Percentiles rank a stretch among this genome's conserved stretches.
Conservation (phyloP, 2,113 vertebrate genomes). For the Hemibagrus wyckioides region DNA sequence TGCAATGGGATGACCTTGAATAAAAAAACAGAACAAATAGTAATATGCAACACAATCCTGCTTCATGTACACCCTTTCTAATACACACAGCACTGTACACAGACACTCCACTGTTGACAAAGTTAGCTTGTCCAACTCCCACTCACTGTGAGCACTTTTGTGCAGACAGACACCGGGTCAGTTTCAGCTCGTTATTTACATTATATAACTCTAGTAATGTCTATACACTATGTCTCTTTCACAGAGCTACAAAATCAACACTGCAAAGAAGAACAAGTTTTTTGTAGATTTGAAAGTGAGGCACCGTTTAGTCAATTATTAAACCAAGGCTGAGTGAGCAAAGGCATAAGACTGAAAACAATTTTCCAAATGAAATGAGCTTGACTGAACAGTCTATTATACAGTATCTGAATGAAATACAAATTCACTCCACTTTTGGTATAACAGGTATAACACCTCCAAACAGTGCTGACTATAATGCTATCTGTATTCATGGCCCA, state of each 20-base stretch:
- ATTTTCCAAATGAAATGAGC: not conserved
- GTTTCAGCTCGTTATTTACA: slow-evolving; percentile 34
- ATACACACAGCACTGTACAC: not conserved
- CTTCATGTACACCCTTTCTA: not conserved
- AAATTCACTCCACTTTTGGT: slow-evolving; percentile 17
- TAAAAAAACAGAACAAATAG: not conserved
- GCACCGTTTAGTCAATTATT: not conserved
- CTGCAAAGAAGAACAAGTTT: not conserved
- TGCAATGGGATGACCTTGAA: not conserved
- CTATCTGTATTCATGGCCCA: slow-evolving; percentile 10
- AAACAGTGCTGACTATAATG: slow-evolving; percentile 54
- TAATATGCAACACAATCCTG: not conserved
- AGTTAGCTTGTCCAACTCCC: not conserved
- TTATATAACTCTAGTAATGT: slow-evolving; percentile 53
- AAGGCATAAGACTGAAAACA: not conserved
- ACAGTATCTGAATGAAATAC: not conserved
- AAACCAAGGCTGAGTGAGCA: not conserved
- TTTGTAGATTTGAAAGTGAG: not conserved
- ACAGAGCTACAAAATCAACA: not conserved
- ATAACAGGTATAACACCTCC: slow-evolving; percentile 59
- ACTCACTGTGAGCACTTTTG: slow-evolving; percentile 11
- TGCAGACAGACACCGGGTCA: not conserved
- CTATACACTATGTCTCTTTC: slow-evolving; percentile 45
- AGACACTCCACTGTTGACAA: slow-evolving; percentile 29
- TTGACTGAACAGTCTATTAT: not conserved